Base-by-base conservation (phyloP, 2,113 vertebrate genomes). In the Xyliphius kryptos region DNA sequence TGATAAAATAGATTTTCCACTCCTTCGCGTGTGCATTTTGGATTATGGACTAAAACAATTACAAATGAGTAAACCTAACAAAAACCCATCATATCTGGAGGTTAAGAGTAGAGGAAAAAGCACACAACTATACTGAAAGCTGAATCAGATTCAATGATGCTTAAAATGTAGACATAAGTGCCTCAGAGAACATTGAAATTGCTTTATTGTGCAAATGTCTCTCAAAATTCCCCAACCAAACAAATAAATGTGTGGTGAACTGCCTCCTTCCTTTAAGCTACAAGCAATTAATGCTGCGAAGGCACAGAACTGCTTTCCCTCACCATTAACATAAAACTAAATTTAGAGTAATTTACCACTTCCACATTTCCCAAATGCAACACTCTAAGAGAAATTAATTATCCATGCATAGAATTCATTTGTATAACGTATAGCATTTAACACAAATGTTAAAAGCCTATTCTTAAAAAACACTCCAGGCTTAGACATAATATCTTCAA, bases 171-270 rank as follows among this genome's bases (percentile, higher is more conserved):
- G 48, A 15, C 20, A 9, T 20, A 15, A 36, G 17, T 11, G 19
- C 19, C 60, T 15, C 17, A 2, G 7, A 55, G 52, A 32, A 17
- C 32, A 10, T 12, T 37, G 2, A 8, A 13, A 38, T 14, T 40
- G 54, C 15, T 36, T 53, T 53, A 16, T 53, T 36, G 26, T 37
- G 53, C 6, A 55, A n/a, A 13, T 55, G 32, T 55, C 53, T 13
- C 15, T 32, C 9, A 16, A 47, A 59, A 47, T 46, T 22, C 20
- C 44, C 14, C 5, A 3, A 60, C 17, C 44, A 36, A 32, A 47
- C 15, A 47, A 48, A 48, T 36, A 37, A 48, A 47, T 15, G 6
- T 2, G 6, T 17, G 5, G 2, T 3, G 5, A 13, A 17, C 37
- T 47, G 21, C 15, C 14, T 12, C 12, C 36, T 40, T 10, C 1